Percentiles rank a stretch among this genome's conserved stretches.
Conservation (phyloP, 2,113 vertebrate genomes). For the Leptocoma aspasia region DNA sequence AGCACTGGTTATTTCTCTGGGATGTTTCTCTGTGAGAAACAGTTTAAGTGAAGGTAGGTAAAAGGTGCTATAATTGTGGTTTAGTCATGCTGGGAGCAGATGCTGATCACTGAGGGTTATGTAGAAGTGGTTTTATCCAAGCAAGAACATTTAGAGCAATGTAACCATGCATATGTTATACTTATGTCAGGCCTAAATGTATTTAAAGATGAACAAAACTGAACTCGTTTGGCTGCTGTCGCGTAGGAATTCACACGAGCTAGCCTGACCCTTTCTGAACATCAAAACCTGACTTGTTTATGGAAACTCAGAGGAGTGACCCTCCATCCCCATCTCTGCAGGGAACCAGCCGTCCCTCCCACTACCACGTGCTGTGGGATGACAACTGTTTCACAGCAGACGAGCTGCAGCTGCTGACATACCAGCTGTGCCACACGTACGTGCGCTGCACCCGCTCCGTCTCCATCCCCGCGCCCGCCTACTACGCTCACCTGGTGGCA, state of each 20-base stretch:
- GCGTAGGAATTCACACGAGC: not conserved
- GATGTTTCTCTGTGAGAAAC: not conserved
- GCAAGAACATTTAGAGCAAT: not conserved
- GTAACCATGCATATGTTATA: not conserved
- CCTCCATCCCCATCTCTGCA: not conserved
- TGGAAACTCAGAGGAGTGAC: not conserved
- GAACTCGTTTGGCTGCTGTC: not conserved
- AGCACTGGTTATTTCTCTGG: not conserved
- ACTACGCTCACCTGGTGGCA: conserved; percentile 98
- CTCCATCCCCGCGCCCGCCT: conserved; percentile 97
- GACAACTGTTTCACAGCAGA: conserved; percentile 99
- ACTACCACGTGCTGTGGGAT: conserved; percentile 99
- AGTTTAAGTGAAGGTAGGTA: not conserved
- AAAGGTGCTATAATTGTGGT: not conserved
- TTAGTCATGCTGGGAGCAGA: not conserved
- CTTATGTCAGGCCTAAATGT: not conserved
- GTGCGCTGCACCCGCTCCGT: conserved; percentile 98
- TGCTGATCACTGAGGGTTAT: not conserved
- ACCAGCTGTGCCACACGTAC: conserved; percentile 99
- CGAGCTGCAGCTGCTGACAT: conserved; percentile 98
- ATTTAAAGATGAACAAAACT: not conserved
- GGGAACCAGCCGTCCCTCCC: conserved; percentile 98
- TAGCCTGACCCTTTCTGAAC: not conserved
- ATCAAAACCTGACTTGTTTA: not conserved
- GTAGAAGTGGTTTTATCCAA: not conserved